phyloP scores from a whole-genome alignment of 2,888 invertebrate species.

The Harmothoe impar region DNA sequence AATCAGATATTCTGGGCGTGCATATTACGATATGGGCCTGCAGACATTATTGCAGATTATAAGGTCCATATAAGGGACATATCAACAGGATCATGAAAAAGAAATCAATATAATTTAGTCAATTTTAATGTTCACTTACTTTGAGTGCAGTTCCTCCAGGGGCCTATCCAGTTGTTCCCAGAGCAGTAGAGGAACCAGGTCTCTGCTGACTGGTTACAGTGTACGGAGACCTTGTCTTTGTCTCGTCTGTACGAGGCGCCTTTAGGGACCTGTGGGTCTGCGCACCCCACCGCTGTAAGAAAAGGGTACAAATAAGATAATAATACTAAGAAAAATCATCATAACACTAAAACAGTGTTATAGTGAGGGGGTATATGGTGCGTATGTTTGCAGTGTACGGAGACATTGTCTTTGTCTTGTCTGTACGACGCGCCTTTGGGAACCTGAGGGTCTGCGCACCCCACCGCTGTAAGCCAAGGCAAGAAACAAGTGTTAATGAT shows the following conservation, averaged over 20 bases:
- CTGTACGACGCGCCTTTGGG: slow-evolving; percentile 68
- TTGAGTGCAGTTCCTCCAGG: slow-evolving; percentile 68
- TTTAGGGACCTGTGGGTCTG: slow-evolving; percentile 68
- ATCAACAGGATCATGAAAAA: no score
- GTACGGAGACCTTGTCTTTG: slow-evolving; percentile 68
- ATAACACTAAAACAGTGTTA: background rate
- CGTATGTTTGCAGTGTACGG: slow-evolving; percentile 69
- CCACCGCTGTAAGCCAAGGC: slow-evolving; percentile 69
- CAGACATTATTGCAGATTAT: no score
- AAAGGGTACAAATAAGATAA: no score
- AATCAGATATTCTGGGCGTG: no score
- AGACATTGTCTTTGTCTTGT: slow-evolving; percentile 68
- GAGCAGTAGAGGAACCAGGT: slow-evolving; percentile 71
- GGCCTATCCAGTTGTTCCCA: slow-evolving; percentile 69
- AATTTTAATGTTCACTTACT: slow-evolving; percentile 66
- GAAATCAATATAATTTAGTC: no score
- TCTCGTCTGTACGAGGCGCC: slow-evolving; percentile 67
- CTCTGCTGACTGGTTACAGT: slow-evolving; percentile 70
- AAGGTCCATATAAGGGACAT: no score
- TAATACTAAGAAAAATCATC: background rate
- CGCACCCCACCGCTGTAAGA: slow-evolving; percentile 69
- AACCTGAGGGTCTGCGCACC: slow-evolving; percentile 70
- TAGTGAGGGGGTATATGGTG: background rate
- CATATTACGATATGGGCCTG: no score
- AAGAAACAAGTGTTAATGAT: no score